Base-by-base conservation (phyloP, 1,140 invertebrate species). In the Drosophila kepulauana region DNA sequence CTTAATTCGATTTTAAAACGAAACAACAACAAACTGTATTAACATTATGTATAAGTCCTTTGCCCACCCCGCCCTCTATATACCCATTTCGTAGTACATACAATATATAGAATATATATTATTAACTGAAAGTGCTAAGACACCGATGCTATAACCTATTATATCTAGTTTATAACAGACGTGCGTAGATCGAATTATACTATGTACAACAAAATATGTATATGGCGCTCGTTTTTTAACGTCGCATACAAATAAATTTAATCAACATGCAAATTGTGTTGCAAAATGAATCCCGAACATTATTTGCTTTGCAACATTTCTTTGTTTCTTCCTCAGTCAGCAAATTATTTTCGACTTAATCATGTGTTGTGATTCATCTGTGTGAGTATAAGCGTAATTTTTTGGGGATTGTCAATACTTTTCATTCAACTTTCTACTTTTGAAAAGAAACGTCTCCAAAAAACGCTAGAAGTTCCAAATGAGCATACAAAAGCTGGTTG, bases 71-170 rank as follows among this genome's bases (percentile, higher is more conserved):
- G 35, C 35, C 35, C 35, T 38, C 35, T 38, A 38, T 20, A 56
- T 38, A 38, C 33, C 52, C 30, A 15, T 13, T 8, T 48, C 46
- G 13, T 56, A 52, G 25, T 52, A 13, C 11, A 10, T 52, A 15
- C 16, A 16, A 16, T 33, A 54, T 15, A 35, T 54, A 54, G 33
- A 33, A 30, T 52, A 52, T 49, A 54, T 33, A 54, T 15, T 13
- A n/a, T 8, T 33, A 54, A 54, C 30, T 35, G 13, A 54, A 25
- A 15, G 71, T 68, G 71, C 71, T 73, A 38, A 54, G 57, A 49
- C 28, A 61, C 51, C 30, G 59, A 63, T 63, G 59, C 59, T 63
- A 63, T 63, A 51, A 63, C 48, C 16, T 51, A 51, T 51, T 25
- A 30, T 25, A 33, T 33, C 33, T 33, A 33, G 33, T 33, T 33